Evolutionary conservation across 2,888 invertebrate genomes (phyloP), one percentile per base, ranked within the genome.

Genomic region (Pseudococcus jackbeardsleyi): DNA sequence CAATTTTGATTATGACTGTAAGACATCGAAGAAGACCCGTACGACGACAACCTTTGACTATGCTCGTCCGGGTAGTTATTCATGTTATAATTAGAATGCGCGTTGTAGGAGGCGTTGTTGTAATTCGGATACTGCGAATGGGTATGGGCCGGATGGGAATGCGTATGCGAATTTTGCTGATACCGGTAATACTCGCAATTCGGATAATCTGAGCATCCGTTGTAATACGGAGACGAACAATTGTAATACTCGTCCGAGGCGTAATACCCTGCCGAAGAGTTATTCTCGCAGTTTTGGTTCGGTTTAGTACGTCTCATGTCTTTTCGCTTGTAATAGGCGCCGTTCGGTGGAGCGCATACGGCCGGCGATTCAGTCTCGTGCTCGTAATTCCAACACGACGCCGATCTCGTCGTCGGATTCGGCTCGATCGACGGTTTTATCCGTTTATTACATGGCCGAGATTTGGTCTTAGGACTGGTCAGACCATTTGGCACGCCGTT

Each of bases 151-250:
- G 77, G 42, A 33, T 86, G 64, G 46, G 64, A 22, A 22, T 64
- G 77, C 3, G 77, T 42, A 33, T 86, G 64, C 48, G 64, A 33
- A 33, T 72, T 39, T 12, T 86, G 77, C 33, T 77, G 72, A 48
- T 86, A 77, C 50, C 77, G 64, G 42, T 86, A 86, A 72, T 86
- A 86, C 46, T 86, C 86, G 77, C 86, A 86, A 72, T 86, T 86
- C 48, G 48, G 48, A 48, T 77, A 77, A 48, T 86, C 86, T 11
- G 86, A 72, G 48, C 86, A 86, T 17, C 86, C 86, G 17, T 77
- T 50, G 39, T 85, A 85, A 64, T 85, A 85, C 59, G 85, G 64
- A 19, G 85, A 85, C 39, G 85, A 64, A 64, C 85, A 85, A 64
- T 64, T 64, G 39, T 85, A 85, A 64, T 85, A 85, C 22, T 85